Evolutionary conservation across 2,113 vertebrate species (phyloP), one percentile per base, ranked within the genome.

Genomic region (Athene noctua): DNA sequence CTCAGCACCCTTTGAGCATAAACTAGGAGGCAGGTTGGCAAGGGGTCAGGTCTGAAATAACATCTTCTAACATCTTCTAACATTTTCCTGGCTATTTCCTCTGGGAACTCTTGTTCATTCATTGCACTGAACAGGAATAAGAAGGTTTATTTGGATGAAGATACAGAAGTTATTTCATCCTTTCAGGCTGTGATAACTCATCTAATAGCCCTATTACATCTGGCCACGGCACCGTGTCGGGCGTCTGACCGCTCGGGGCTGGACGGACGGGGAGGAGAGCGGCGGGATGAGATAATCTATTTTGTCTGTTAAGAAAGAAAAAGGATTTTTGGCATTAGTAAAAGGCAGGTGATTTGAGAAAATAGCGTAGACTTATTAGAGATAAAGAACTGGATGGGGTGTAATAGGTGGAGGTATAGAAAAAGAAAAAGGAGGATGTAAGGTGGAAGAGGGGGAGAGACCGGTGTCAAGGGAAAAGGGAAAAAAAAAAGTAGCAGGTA

Each of bases 131-230:
- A 15, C 29, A 57, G 79, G 87, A 87, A 63, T 34, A 38, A 38
- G 38, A 59, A 86, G 73, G 86, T 94, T 96, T 93, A 91, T 95
- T 89, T 90, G 88, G 95, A 91, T 3, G 42, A 89, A 95, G 93
- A 27, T 36, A 30, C 38, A 66, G 80, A 85, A 96, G 93, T 95
- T 93, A 96, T 96, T 96, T 95, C 73, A 80, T 95, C 92, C 95
- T 96, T 95, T 94, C 94, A 92, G 93, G 94, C 93, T 86, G 92
- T 93, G 92, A 94, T 97, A 95, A 96, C 92, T 97, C 95, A 93
- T 90, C 83, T 96, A 94, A 96, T 93, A 91, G 96, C 80, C 84
- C 90, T 20, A 93, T 97, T 97, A 92, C 84, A 92, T 94, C 92
- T 34, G 93, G 91, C 80, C 87, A 40, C 32, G 9, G 83, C 95